Base-by-base conservation (phyloP, 2,888 invertebrate species). In the Volucella bombylans region DNA sequence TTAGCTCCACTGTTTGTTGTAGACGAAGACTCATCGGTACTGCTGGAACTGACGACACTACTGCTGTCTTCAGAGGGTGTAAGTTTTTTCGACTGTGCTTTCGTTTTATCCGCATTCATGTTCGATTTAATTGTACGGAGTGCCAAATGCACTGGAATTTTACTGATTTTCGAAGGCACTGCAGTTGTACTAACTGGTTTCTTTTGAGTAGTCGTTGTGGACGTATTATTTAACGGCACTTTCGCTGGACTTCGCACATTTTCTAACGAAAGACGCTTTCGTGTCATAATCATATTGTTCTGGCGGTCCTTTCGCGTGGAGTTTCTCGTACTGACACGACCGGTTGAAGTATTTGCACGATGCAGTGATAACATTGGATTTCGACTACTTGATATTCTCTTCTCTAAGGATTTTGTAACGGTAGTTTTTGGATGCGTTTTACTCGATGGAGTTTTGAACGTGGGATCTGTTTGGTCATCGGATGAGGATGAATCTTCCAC, bases 181-280 rank as follows among this genome's bases (percentile, higher is more conserved):
- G 87, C 79, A 12, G 52, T 12, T 11, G 55, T n/a, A 8, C 18
- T 41, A 15, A 54, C 43, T 11, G 65, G 8, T 67, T 81, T 77
- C 43, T 57, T 76, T 62, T 62, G 74, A 4, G 52, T n/a, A 45
- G 61, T 11, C 23, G 43, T 4, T 31, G n/a, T 43, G 49, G 65
- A 15, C 57, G 12, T 59, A 14, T 1, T 14, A 12, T 31, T 54
- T 39, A 23, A 1, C n/a, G 23, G n/a, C 62, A 57, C 50, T 69
- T 68, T 73, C 80, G 78, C 72, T 88, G 82, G 88, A 78, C 68
- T 68, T 49, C n/a, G 61, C 10, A 62, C 52, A 1, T 9, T 55
- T 57, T 90, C 90, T 41, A 88, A 87, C n/a, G 90, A 90, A 72
- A 89, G 55, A 8, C 90, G 88, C 50, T 90, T 90, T 11, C 90